Evolutionary conservation across 2,797 vertebrate genomes (phyloP).

Genomic region (Anas bernieri): DNA sequence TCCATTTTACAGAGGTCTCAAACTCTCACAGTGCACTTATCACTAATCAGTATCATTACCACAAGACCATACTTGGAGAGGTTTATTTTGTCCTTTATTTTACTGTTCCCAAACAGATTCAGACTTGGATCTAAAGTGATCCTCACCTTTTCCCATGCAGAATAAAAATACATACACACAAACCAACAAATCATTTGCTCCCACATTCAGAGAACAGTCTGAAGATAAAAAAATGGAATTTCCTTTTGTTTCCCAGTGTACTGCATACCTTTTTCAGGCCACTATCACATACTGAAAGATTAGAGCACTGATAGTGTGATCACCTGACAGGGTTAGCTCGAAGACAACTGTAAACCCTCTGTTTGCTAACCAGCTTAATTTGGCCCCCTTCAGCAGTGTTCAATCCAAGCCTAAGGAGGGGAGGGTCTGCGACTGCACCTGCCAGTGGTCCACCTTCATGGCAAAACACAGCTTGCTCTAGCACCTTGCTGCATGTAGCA

Average conservation of each 20-base stretch:
- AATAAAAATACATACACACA: background rate
- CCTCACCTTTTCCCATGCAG: background rate
- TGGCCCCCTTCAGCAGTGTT: background rate
- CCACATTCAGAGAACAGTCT: background rate
- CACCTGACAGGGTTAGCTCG: background rate
- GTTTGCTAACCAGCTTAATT: background rate
- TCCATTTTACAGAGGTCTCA: background rate
- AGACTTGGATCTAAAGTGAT: background rate
- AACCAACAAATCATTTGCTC: background rate
- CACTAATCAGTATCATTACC: slow-evolving; percentile 16
- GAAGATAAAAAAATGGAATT: background rate
- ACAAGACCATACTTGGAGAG: slow-evolving; percentile 16
- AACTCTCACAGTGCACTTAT: background rate
- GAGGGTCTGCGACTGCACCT: background rate
- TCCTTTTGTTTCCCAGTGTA: background rate
- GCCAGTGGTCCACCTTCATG: background rate
- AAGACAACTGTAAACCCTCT: background rate
- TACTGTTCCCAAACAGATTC: background rate
- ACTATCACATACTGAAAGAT: background rate
- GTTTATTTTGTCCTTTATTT: slow-evolving; percentile 5
- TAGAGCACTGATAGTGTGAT: background rate
- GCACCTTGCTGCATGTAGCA: background rate
- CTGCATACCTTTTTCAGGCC: background rate
- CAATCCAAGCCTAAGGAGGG: background rate
- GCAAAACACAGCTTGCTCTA: background rate